Evolutionary conservation across 2,797 vertebrate species (phyloP).

Genomic region (Pagetopsis macropterus): DNA sequence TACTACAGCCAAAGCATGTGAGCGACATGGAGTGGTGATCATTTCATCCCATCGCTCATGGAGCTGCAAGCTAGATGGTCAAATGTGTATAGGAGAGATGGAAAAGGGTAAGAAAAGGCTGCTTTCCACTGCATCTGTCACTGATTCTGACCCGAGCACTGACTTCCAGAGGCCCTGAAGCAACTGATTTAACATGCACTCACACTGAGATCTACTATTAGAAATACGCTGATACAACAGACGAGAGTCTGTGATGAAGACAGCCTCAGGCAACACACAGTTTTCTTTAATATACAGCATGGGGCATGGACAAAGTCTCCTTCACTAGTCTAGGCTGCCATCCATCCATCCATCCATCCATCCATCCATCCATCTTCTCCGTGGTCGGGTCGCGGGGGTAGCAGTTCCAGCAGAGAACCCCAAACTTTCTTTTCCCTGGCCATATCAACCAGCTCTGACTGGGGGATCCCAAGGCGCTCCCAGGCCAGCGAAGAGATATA

Average conservation of each 20-base stretch:
- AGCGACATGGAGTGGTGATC: background rate
- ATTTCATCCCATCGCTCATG: background rate
- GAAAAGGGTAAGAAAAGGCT: background rate
- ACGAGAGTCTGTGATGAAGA: constrained; percentile 20
- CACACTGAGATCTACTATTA: constrained; percentile 6
- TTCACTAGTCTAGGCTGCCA: background rate
- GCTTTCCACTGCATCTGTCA: background rate
- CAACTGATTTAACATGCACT: constrained; percentile 2
- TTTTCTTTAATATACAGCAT: constrained; percentile 3
- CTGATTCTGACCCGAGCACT: constrained; percentile 1
- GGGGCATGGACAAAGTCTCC: background rate
- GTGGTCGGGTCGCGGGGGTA: no score
- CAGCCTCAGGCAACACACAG: constrained; percentile 16
- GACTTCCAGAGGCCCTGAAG: constrained; percentile 15
- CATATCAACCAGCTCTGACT: no score
- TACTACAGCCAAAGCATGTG: background rate
- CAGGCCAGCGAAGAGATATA: no score
- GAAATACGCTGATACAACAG: constrained; percentile 19
- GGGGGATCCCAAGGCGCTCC: no score
- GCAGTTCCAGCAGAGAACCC: no score
- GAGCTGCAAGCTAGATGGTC: background rate
- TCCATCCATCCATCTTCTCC: no score
- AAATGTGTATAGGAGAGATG: background rate
- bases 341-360: no score
- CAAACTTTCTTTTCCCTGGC: no score